Conservation (phyloP, 2,888 invertebrate genomes). For the Mesoligia furuncula region DNA sequence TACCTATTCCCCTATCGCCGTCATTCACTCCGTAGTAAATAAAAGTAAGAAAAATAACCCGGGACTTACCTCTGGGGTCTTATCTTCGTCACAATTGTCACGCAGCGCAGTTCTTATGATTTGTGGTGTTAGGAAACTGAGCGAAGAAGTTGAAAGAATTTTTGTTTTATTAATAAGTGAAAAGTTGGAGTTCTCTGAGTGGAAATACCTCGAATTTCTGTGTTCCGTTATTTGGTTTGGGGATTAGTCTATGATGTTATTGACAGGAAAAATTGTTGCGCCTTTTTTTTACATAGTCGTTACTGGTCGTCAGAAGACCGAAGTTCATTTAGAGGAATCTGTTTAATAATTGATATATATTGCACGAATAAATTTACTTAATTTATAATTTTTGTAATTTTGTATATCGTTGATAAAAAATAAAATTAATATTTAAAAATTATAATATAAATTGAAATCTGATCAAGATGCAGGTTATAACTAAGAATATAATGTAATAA, state of each 20-base stretch:
- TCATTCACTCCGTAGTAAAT: slow-evolving; percentile 47
- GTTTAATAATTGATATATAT: too few species aligned
- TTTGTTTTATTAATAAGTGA: slow-evolving; percentile 50
- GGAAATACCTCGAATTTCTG: slow-evolving; percentile 25
- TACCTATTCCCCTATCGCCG: slow-evolving; percentile 43
- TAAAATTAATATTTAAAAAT: slow-evolving; percentile 84
- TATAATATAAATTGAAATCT: slow-evolving; percentile 89
- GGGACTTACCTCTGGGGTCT: slow-evolving; percentile 75
- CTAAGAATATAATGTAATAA: slow-evolving; percentile 92
- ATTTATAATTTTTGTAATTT: too few species aligned
- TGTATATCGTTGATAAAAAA: too few species aligned
- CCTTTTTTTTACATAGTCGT: not conserved
- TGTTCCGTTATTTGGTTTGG: slow-evolving; percentile 8
- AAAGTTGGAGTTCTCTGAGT: too few species aligned
- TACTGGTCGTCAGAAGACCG: too few species aligned
- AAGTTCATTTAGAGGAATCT: too few species aligned
- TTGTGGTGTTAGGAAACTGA: slow-evolving; percentile 70
- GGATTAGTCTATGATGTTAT: not conserved
- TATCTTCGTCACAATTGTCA: slow-evolving; percentile 79
- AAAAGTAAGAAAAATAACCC: slow-evolving; percentile 79
- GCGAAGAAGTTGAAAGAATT: slow-evolving; percentile 39
- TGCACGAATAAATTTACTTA: too few species aligned
- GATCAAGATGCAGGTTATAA: slow-evolving; percentile 93
- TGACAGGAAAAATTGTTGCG: not conserved
- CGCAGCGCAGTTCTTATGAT: slow-evolving; percentile 76